These are phyloP conservation scores for Buceros bicornis DNA, from an alignment of 2,797 vertebrate genomes.

Conservation along the genomic window DNA sequence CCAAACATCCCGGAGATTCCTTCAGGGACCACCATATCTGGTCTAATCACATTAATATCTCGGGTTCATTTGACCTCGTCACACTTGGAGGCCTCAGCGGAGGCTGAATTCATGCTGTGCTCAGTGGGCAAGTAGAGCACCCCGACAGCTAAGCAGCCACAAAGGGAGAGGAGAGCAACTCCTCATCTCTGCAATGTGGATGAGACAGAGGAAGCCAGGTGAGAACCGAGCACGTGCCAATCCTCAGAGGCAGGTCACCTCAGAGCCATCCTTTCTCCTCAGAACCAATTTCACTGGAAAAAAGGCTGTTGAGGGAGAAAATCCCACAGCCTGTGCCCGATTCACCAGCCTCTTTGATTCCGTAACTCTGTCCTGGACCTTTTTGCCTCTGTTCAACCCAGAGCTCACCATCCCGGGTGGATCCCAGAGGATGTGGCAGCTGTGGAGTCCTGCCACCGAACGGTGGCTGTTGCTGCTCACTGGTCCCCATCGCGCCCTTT, in stretches of 20 bases:
- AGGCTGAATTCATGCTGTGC: background rate
- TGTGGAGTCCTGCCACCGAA: background rate
- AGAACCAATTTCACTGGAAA: background rate
- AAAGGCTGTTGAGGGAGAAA: background rate
- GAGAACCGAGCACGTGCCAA: background rate
- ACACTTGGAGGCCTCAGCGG: background rate
- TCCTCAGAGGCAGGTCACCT: background rate
- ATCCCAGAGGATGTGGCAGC: background rate
- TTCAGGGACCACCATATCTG: background rate
- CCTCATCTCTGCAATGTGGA: background rate
- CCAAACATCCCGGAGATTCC: background rate
- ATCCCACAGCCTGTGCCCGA: background rate
- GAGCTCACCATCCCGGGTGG: background rate
- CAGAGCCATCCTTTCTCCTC: background rate
- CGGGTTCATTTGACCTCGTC: background rate
- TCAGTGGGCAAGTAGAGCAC: background rate
- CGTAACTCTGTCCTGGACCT: background rate
- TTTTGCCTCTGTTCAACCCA: background rate
- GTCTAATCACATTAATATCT: background rate
- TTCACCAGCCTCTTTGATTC: background rate
- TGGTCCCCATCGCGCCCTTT: background rate
- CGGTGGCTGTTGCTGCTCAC: background rate
- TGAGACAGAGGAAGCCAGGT: background rate
- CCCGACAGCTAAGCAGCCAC: background rate
- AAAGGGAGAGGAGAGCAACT: background rate